Conservation (phyloP, 2,113 vertebrate species). For the Tyrannus savana region DNA sequence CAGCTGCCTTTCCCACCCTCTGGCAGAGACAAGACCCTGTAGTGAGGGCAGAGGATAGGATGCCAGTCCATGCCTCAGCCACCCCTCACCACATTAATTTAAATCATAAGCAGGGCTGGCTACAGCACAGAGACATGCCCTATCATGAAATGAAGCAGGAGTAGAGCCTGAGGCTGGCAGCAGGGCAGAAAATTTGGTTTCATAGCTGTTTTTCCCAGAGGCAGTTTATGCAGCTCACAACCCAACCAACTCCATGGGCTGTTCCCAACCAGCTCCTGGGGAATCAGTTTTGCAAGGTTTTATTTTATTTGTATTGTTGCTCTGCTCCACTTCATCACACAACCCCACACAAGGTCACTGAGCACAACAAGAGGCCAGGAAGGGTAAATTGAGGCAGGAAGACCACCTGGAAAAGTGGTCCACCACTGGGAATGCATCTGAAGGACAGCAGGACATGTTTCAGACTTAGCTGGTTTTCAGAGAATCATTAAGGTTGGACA, state of each 20-base stretch:
- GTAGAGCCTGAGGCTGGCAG: background rate
- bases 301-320: background rate
- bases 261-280: background rate
- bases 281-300: background rate
- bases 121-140: background rate
- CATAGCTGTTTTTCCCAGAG: background rate
- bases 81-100: background rate
- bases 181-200: background rate
- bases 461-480: background rate
- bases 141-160: background rate
- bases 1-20: background rate
- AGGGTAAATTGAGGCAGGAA: accelerated
- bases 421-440: background rate
- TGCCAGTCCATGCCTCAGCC: background rate
- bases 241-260: accelerated
- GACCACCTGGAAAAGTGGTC: accelerated
- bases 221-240: background rate
- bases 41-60: background rate
- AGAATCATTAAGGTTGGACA: background rate
- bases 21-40: background rate
- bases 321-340: background rate
- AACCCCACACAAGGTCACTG: accelerated
- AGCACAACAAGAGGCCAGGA: background rate
- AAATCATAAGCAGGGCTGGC: background rate
- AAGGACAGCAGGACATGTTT: background rate